Percentiles rank a stretch among this genome's conserved stretches.
These are phyloP conservation scores for Megalops cyprinoides DNA, from an alignment of 2,797 vertebrate genomes.

Conservation along the genomic window DNA sequence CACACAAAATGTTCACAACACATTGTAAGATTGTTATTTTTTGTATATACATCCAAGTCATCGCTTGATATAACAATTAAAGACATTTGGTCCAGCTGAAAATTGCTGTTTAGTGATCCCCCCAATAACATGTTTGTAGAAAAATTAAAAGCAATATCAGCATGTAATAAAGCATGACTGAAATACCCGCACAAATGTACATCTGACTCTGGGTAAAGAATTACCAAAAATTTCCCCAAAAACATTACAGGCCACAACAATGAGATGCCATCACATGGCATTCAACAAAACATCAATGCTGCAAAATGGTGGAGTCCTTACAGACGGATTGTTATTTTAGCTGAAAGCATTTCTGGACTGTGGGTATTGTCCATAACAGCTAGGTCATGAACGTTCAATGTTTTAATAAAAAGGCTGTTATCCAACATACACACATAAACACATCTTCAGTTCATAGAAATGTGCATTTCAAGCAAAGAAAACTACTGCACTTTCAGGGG, in stretches of 20 bases:
- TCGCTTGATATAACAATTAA: background rate
- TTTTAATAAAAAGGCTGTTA: no score
- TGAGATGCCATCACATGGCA: background rate
- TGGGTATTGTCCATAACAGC: background rate
- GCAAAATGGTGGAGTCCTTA: background rate
- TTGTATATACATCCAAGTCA: background rate
- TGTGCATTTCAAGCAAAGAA: no score
- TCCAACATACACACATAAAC: no score
- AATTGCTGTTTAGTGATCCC: background rate
- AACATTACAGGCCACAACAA: background rate
- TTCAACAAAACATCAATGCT: background rate
- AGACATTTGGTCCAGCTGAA: background rate
- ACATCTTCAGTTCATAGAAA: no score
- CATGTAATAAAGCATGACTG: background rate
- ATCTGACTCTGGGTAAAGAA: background rate
- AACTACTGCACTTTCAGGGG: no score
- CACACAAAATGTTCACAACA: background rate
- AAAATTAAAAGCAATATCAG: background rate
- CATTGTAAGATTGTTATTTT: background rate
- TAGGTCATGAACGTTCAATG: background rate
- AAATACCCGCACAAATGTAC: background rate
- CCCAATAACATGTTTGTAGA: background rate
- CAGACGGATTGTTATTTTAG: background rate
- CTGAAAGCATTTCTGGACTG: background rate
- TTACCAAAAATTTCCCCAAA: background rate